These are phyloP conservation scores for Ornithoptera alexandrae DNA, from an alignment of 2,888 invertebrate genomes.

Conservation along the genomic window DNA sequence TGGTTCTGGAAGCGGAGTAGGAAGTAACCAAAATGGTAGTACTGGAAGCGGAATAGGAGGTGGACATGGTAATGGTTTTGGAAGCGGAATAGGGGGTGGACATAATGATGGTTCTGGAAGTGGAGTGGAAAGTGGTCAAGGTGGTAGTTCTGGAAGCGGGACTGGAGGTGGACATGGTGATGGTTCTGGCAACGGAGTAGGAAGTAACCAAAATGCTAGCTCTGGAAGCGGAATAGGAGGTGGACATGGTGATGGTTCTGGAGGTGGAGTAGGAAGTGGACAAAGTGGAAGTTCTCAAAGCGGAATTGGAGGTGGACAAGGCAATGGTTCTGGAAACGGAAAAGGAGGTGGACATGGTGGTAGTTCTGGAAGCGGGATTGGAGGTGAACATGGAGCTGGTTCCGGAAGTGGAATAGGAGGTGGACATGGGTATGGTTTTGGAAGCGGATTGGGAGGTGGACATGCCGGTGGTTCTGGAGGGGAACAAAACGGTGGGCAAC, in stretches of 20 bases:
- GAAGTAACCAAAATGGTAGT: constrained; percentile 34
- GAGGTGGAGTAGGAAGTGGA: not conserved
- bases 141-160: constrained; percentile 23
- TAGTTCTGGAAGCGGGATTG: not conserved
- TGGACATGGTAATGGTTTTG: not conserved
- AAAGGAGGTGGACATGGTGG: not conserved
- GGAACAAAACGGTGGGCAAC: too few species aligned
- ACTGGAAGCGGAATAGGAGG: constrained; percentile 1
- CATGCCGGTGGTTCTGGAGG: not conserved
- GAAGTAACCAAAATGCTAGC: not conserved
- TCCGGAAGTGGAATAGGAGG: constrained; percentile 36
- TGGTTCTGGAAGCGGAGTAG: constrained; percentile 18
- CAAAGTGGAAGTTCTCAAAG: not conserved
- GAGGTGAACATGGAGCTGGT: not conserved
- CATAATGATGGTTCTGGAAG: constrained; percentile 37
- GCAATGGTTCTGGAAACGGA: not conserved
- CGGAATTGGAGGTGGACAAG: not conserved
- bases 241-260: not conserved
- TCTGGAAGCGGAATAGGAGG: not conserved
- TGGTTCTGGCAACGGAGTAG: not conserved
- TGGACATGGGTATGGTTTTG: constrained; percentile 40
- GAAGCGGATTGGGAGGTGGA: constrained; percentile 5
- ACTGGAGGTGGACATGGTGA: constrained; percentile 31
- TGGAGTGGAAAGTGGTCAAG: constrained; percentile 17
- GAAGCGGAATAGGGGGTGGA: constrained; percentile 22